Conservation (phyloP, 1,140 invertebrate genomes). For the Drosophila lini region DNA sequence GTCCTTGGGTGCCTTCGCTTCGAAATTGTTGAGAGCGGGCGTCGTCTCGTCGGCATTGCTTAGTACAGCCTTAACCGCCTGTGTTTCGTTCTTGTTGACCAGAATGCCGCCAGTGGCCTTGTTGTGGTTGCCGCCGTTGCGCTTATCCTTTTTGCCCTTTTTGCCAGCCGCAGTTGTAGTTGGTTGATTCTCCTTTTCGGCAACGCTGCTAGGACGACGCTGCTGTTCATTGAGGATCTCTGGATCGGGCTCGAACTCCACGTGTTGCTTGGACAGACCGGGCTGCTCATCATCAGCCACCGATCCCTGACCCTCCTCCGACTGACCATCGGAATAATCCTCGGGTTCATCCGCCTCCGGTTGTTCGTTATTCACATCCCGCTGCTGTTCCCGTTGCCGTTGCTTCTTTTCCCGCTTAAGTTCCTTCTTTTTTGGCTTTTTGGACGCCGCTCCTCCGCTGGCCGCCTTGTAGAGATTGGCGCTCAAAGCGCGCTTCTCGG, state of each 20-base stretch:
- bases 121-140: constrained; percentile 43
- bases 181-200: constrained; percentile 66
- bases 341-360: constrained; percentile 66
- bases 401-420: constrained; percentile 79
- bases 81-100: constrained; percentile 87
- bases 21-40: constrained; percentile 89
- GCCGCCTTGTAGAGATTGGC: constrained; percentile 79
- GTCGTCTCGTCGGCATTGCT: constrained; percentile 56
- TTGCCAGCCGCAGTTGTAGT: constrained; percentile 29
- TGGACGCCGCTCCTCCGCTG: constrained; percentile 51
- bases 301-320: constrained; percentile 75
- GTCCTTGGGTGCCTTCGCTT: constrained; percentile 91
- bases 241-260: constrained; percentile 83
- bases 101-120: constrained; percentile 85
- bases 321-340: constrained; percentile 78
- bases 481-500: constrained; percentile 76
- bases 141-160: constrained; percentile 85
- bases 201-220: constrained; percentile 70
- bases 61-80: constrained; percentile 79
- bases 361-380: constrained; percentile 61
- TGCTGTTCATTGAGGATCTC: constrained; percentile 66
- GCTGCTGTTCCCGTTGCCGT: constrained; percentile 67
- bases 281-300: constrained; percentile 63
- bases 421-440: constrained; percentile 79
- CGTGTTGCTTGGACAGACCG: constrained; percentile 79